Percentiles rank a stretch among this genome's conserved stretches.
These are phyloP conservation scores for Varanus komodoensis DNA, from an alignment of 2,113 vertebrate species.

Conservation along the genomic window DNA sequence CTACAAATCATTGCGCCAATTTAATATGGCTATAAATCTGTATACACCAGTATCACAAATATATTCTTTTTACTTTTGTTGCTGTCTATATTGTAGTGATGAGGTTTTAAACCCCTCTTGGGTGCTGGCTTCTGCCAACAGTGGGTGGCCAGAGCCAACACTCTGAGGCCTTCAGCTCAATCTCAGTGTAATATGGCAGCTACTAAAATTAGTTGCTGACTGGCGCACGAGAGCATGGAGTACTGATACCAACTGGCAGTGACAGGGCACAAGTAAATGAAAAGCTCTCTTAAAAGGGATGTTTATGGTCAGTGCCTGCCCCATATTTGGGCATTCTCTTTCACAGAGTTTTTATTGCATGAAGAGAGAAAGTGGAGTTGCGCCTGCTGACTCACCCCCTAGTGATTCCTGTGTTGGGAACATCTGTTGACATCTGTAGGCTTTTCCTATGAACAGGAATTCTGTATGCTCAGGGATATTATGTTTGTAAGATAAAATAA, in stretches of 20 bases:
- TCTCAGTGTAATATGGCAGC: neutral
- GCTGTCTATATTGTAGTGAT: too few species aligned
- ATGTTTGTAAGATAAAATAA: too few species aligned
- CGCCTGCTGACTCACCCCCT: too few species aligned
- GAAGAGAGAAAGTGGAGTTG: neutral
- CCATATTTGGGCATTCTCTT: neutral
- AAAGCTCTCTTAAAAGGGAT: neutral
- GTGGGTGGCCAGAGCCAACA: neutral
- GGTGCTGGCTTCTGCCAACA: neutral
- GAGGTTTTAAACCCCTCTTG: neutral
- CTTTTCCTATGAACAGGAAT: neutral
- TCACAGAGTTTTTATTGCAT: neutral
- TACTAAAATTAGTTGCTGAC: conserved; percentile 21
- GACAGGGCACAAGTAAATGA: neutral
- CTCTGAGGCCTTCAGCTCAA: neutral
- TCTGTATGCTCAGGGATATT: neutral
- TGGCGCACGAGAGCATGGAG: neutral
- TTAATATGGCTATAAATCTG: neutral
- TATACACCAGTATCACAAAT: too few species aligned
- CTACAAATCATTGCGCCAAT: neutral
- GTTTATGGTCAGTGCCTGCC: too few species aligned
- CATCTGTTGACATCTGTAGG: neutral
- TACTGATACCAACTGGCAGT: neutral
- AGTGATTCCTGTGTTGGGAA: too few species aligned
- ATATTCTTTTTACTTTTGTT: neutral